Base-by-base conservation (phyloP, 2,888 invertebrate species). In the Sarcophaga carnaria region DNA sequence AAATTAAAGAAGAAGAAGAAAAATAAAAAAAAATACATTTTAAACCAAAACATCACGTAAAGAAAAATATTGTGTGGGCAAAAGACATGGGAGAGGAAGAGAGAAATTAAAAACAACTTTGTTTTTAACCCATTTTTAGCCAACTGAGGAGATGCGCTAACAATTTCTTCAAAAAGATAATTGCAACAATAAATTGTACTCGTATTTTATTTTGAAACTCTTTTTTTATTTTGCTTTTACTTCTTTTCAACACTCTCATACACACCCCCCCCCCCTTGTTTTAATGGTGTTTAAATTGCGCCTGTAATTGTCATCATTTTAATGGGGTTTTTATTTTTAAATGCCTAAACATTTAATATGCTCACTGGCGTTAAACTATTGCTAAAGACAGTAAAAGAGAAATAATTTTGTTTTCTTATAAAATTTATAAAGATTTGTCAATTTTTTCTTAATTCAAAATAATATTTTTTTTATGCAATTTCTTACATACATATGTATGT, bases 91-190 rank as follows among this genome's bases (percentile, higher is more conserved):
- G 54, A 17, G 54, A 54, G 54, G 54, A 17, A 14, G 54, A 14
- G 54, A 4, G 54, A 12, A 54, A 54, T 4, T 4, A 17, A 54
- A 54, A 54, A 54, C 54, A 54, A 17, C 54, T 54, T 17, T 5
- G 17, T 17, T 12, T 63, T 82, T 78, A 83, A 83, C 83, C 83
- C 83, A 83, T 83, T 77, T 83, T 47, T 66, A 82, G 66, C 62
- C 72, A 71, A 72, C 71, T 82, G 66, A 83, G 77, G 66, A 83
- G 77, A 83, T 83, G 77, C 77, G 77, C 77, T 66, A 76, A 67
- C 71, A 62, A 49, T 72, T 78, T 54, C 4, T 4, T 54, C 17
- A 17, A 4, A 70, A 22, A 77, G 64, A 67, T 83, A 78, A 83
- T 67, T 71, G 72, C 67, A 14, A 8, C 12, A 47, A 20, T 59